A percentile compares a stretch with the other conserved stretches of the same genome.
phyloP scores from a whole-genome alignment of 2,797 vertebrate species.

The Anguilla anguilla region DNA sequence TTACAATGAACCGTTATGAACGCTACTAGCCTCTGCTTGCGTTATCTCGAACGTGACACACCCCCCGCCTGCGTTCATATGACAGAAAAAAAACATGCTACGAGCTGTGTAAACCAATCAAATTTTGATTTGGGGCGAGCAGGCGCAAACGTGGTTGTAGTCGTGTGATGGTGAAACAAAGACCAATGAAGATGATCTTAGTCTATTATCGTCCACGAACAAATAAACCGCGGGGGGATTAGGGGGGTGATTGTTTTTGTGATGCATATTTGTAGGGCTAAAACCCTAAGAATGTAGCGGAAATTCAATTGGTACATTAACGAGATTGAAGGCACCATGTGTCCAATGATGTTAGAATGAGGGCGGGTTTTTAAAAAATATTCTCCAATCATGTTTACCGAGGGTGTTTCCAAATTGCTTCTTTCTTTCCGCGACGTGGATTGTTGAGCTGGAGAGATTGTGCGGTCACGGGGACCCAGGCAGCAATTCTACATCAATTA shows the following conservation, averaged over 20 bases:
- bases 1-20: not conserved
- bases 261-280: not conserved
- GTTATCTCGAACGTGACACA: not conserved
- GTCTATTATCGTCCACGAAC: not conserved
- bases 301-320: constrained; percentile 22
- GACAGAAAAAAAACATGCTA: not conserved
- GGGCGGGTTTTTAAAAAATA: constrained; percentile 43
- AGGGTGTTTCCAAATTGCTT: constrained; percentile 67
- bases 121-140: constrained; percentile 1
- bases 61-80: not conserved
- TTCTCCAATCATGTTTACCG: constrained; percentile 64
- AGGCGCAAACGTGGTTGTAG: not conserved
- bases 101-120: not conserved
- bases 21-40: not conserved
- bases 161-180: not conserved
- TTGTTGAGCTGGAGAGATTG: constrained; percentile 8
- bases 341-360: constrained; percentile 52
- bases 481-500: not conserved
- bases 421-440: constrained; percentile 66
- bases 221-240: not conserved
- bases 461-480: not conserved
- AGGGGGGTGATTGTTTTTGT: not conserved
- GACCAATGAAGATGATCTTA: constrained; percentile 17
- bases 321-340: constrained; percentile 36
- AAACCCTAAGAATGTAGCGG: not conserved